A percentile compares a stretch with the other conserved stretches of the same genome.
These are phyloP conservation scores for Typhlichthys subterraneus DNA, from an alignment of 2,797 vertebrate genomes.

Conservation along the genomic window DNA sequence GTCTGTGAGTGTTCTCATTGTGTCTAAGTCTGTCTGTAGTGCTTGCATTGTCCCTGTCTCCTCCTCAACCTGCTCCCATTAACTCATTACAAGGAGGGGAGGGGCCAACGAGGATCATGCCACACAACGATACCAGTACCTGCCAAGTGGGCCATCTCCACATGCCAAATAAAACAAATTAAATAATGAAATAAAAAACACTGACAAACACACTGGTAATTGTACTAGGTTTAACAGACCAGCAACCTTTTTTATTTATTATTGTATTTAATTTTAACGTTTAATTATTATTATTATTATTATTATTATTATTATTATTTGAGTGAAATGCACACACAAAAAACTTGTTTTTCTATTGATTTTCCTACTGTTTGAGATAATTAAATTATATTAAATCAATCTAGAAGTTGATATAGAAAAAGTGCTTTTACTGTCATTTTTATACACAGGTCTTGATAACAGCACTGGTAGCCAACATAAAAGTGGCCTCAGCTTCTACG, in stretches of 20 bases:
- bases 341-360: neutral
- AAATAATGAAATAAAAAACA: slow-evolving; percentile 31
- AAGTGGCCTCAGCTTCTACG: neutral
- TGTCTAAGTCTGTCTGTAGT: slow-evolving; percentile 67
- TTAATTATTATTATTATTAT: too few relatives aligned
- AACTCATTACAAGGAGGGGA: slow-evolving; percentile 54
- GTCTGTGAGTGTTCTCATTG: slow-evolving; percentile 70
- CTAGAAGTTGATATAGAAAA: too few relatives aligned
- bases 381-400: too few relatives aligned
- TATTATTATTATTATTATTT: too few relatives aligned
- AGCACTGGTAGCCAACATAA: too few relatives aligned
- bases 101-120: slow-evolving; percentile 42
- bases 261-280: too few relatives aligned
- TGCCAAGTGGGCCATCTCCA: slow-evolving; percentile 57
- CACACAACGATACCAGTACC: slow-evolving; percentile 41
- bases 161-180: slow-evolving; percentile 31
- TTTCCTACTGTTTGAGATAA: neutral
- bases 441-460: too few relatives aligned
- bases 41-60: slow-evolving; percentile 45
- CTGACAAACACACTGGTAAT: slow-evolving; percentile 29
- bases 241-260: neutral
- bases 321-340: too few relatives aligned
- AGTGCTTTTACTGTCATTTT: too few relatives aligned
- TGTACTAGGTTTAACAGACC: neutral
- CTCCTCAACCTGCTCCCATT: slow-evolving; percentile 69